Base-by-base conservation (phyloP, 2,113 vertebrate genomes). In the Carettochelys insculpta region DNA sequence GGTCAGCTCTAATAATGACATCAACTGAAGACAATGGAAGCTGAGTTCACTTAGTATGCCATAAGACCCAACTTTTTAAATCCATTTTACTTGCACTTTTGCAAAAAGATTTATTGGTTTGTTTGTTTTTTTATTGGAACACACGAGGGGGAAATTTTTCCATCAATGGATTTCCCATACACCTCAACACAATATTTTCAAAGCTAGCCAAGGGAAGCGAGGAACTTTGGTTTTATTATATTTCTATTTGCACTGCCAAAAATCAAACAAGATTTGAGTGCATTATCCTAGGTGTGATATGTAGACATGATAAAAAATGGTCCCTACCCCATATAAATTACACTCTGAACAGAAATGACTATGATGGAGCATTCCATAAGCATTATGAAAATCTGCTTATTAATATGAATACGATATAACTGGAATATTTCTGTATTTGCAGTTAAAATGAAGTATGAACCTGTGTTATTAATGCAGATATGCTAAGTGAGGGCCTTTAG, bases 311-410 rank as follows among this genome's bases (percentile, higher is more conserved):
- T 34, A 20, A 65, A 65, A 65, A 65, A 65, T 34, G n/a, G 17
- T 38, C 7, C 11, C 31, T 77, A 24, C 76, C 61, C 27, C 22
- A 68, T 52, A 91, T 68, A 53, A 4, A 7, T 41, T 22, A 5
- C 4, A 51, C 3, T 7, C 29, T 16, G 85, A 2, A 38, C 2
- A 20, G 0, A 41, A 1, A 94, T 9, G 83, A 17, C 5, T 50
- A 50, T 12, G 11, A 50, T 14, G 14, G 48, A 14, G 48, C 48
- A 50, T 12, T 14, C 11, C 48, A 50, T 13, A 50, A 12, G 48
- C 48, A 12, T 50, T 50, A 50, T 50, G 48, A 50, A 50, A 50
- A 50, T 12, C 11, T 50, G 14, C 48, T 50, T 14, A 50, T 10
- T 11, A 50, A 50, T 50, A 10, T 50, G 48, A 50, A 14, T 14